These are phyloP conservation scores for rat (Rattus norvegicus) DNA, from an alignment of 2,113 vertebrate species.

Conservation along the genomic window DNA sequence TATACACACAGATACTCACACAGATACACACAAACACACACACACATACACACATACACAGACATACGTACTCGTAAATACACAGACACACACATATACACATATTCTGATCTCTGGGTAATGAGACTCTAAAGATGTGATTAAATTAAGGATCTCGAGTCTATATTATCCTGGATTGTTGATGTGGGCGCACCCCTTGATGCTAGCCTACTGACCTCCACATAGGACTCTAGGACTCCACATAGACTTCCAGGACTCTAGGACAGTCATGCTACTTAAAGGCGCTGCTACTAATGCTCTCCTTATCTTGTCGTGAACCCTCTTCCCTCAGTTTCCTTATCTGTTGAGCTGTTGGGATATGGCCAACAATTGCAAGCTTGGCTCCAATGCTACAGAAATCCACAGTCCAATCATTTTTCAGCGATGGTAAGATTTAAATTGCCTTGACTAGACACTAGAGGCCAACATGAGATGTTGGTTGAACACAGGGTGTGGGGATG, in stretches of 20 bases:
- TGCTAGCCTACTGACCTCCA: neutral
- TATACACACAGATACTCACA: neutral
- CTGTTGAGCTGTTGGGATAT: neutral
- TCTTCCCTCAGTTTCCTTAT: neutral
- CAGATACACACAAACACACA: neutral
- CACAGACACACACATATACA: neutral
- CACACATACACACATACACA: neutral
- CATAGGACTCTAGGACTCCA: neutral
- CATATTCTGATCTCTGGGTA: neutral
- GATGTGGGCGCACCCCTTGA: neutral
- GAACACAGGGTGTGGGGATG: neutral
- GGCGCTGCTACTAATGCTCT: neutral
- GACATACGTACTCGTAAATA: neutral
- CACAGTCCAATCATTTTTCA: conserved; percentile 10
- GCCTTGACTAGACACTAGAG: neutral
- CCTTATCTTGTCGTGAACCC: neutral
- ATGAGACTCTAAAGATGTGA: neutral
- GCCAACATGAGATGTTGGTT: neutral
- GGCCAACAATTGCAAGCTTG: neutral
- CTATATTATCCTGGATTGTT: neutral
- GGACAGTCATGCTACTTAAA: neutral
- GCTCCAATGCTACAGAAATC: neutral
- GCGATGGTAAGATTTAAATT: neutral
- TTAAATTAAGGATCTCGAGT: neutral
- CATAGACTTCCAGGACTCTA: neutral